A percentile compares a stretch with the other conserved stretches of the same genome.
Conservation (phyloP, 2,113 vertebrate genomes). For the Colaptes auratus region DNA sequence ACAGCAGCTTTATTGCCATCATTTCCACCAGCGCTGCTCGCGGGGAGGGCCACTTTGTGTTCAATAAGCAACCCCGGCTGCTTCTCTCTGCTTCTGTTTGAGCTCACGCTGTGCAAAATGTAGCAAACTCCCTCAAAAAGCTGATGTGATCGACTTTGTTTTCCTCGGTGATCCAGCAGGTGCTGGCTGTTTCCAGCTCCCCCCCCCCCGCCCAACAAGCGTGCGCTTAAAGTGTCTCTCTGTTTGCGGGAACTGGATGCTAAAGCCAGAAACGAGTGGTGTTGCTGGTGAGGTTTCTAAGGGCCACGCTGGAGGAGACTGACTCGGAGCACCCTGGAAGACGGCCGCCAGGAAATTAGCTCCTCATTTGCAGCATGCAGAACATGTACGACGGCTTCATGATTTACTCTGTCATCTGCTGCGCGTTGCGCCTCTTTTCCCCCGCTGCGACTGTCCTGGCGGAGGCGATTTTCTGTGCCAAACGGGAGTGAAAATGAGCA, state of each 20-base stretch:
- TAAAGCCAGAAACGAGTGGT: background rate
- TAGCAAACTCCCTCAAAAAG: background rate
- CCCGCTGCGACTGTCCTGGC: background rate
- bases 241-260: background rate
- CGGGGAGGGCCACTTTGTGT: background rate
- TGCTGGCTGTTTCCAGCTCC: background rate
- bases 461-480: slow-evolving; percentile 4
- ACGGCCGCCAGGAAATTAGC: slow-evolving; percentile 18
- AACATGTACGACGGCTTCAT: background rate
- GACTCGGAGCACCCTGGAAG: slow-evolving; percentile 13
- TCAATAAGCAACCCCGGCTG: background rate
- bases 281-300: background rate
- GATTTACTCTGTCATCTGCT: slow-evolving; percentile 44
- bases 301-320: background rate
- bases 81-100: background rate
- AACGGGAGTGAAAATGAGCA: slow-evolving; percentile 32
- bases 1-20: background rate
- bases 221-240: background rate
- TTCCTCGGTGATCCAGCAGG: background rate
- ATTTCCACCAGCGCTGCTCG: background rate
- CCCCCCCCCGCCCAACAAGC: background rate
- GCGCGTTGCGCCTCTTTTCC: slow-evolving; percentile 10
- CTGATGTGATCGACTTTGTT: background rate
- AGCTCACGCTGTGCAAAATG: background rate
- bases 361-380: slow-evolving; percentile 36